Base-by-base conservation (phyloP, 1,140 invertebrate genomes). In the Euschistus heros region DNA sequence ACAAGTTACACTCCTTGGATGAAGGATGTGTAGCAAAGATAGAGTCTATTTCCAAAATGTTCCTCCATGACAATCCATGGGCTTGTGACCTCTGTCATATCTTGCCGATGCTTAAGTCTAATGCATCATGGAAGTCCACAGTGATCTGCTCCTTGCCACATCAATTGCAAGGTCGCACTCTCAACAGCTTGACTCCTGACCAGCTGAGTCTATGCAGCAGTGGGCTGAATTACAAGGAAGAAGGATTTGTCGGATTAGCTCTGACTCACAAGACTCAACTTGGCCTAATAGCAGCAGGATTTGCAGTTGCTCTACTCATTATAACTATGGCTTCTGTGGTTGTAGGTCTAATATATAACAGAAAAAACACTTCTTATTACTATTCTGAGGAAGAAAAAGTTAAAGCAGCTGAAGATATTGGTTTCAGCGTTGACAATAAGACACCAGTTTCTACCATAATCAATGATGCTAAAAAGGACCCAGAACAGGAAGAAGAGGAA, bases 71-170 rank as follows among this genome's bases (percentile, higher is more conserved):
- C 24, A 87, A 87, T 73, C 80, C 80, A 6, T 87, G 85, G 84
- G 76, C 79, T 3, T 88, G 86, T 71, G 84, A 86, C 72, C 75
- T 81, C 68, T 88, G 86, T 70, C 79, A 80, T 61, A 81, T 80
- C 13, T 76, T 76, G 15, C 78, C 77, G 5, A 69, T 85, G 1
- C 17, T 61, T 3, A 77, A 63, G 20, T 69, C 78, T 13, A 81
- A 80, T 68, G 70, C 72, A 0, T 76, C 76, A 2, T 73, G 81
- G 61, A 50, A 59, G n/a, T 20, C n/a, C 2, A 63, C 65, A 13
- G 69, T 67, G 17, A 57, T 17, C 18, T 85, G 83, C 68, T 72
- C 76, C n/a, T 73, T 77, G 2, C 82, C 82, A 0, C 73, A 80
- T 62, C 72, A 74, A 37, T 69, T 82, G 4, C 72, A 76, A 30